phyloP scores from a whole-genome alignment of 2,888 invertebrate species.

The Volucella inflata region DNA sequence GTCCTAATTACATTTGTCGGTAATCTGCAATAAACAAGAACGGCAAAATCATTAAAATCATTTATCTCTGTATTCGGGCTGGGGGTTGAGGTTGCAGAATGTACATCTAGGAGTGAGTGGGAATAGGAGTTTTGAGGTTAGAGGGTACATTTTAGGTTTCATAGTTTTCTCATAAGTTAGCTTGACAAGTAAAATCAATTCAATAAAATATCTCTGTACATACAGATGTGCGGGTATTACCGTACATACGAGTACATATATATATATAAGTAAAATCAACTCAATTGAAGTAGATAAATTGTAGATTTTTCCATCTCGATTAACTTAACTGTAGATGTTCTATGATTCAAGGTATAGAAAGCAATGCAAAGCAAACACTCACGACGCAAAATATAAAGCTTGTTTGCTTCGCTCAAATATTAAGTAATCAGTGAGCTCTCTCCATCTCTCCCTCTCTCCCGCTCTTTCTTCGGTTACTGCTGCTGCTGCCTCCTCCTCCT shows the following conservation, averaged over 20 bases:
- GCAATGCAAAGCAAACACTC: slow-evolving; percentile 58
- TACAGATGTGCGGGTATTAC: too few species aligned
- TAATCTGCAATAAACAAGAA: slow-evolving; percentile 79
- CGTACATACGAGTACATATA: too few species aligned
- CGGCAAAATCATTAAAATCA: slow-evolving; percentile 46
- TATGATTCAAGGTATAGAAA: slow-evolving; percentile 42
- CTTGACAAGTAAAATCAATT: slow-evolving; percentile 36
- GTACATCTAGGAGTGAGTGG: not conserved
- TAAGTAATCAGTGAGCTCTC: slow-evolving; percentile 46
- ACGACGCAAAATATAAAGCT: slow-evolving; percentile 26
- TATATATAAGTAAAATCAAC: slow-evolving; percentile 47
- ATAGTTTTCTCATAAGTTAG: not conserved
- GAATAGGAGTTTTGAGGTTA: too few species aligned
- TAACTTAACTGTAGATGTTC: slow-evolving; percentile 25
- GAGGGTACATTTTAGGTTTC: too few species aligned
- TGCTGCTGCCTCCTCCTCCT: too few species aligned
- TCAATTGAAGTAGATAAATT: slow-evolving; percentile 57
- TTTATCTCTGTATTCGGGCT: slow-evolving; percentile 1
- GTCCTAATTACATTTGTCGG: slow-evolving; percentile 83
- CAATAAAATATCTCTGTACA: too few species aligned
- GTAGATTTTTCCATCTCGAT: slow-evolving; percentile 47
- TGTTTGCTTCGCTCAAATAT: slow-evolving; percentile 55
- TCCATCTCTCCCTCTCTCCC: too few species aligned
- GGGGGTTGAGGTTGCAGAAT: not conserved
- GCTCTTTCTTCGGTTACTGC: too few species aligned